These are phyloP conservation scores for Muntiacus reevesi DNA, from an alignment of 2,113 vertebrate species.

Conservation along the genomic window DNA sequence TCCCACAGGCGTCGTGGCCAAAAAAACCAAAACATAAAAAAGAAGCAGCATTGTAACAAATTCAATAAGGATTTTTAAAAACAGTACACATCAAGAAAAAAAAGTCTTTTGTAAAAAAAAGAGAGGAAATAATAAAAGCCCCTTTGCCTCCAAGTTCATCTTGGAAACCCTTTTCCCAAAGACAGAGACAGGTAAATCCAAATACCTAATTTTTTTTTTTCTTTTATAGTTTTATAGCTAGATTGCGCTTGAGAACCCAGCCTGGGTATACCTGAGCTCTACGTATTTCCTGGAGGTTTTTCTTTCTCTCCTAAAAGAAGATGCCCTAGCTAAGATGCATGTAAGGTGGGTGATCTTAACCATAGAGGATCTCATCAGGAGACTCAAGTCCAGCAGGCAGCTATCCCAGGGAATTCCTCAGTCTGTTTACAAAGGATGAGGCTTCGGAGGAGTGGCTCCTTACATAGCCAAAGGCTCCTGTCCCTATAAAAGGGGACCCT, in stretches of 20 bases:
- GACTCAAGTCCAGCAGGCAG: background rate
- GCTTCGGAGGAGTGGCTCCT: background rate
- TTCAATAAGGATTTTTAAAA: background rate
- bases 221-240: background rate
- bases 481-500: background rate
- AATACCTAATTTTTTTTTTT: background rate
- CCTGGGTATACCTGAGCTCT: background rate
- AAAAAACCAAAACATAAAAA: background rate
- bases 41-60: background rate
- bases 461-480: background rate
- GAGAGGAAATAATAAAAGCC: background rate
- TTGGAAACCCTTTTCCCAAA: background rate
- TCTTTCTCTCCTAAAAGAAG: background rate
- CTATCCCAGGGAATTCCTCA: background rate
- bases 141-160: background rate
- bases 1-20: background rate
- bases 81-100: background rate
- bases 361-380: background rate
- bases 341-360: background rate
- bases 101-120: background rate
- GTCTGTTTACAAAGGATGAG: background rate
- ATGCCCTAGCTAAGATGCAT: background rate
- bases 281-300: background rate
- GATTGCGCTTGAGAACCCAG: background rate
- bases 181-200: background rate